Evolutionary conservation across 2,113 vertebrate genomes (phyloP).

Genomic region (Brienomyrus brachyistius): DNA sequence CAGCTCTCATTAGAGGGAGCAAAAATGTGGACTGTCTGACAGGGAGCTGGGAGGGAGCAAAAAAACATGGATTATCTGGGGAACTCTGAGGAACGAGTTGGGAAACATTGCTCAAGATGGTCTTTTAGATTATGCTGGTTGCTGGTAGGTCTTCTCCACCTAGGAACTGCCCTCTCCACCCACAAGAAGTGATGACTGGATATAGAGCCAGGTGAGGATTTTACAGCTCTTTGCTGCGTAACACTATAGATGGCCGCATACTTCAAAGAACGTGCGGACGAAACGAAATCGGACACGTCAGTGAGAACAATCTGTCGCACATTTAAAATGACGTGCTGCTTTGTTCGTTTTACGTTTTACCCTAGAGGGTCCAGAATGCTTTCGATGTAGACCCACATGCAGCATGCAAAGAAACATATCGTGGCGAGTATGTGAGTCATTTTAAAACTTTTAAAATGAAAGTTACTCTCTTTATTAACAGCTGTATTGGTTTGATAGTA

Average conservation of each 20-base stretch:
- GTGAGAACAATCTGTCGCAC: not conserved
- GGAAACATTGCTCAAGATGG: not conserved
- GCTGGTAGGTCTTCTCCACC: not conserved
- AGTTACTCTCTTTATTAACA: not conserved
- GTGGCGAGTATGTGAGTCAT: not conserved
- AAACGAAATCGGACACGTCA: not conserved
- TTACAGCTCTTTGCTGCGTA: not conserved
- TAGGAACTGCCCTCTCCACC: not conserved
- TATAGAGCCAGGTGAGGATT: not conserved
- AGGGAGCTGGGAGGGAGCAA: not conserved
- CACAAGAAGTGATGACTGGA: not conserved
- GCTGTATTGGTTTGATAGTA: not conserved
- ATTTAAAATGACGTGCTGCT: not conserved
- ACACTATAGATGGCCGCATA: not conserved
- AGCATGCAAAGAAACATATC: not conserved
- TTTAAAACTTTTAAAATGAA: not conserved
- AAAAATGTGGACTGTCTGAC: not conserved
- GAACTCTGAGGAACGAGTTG: not conserved
- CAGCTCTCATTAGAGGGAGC: not conserved
- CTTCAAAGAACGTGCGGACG: not conserved
- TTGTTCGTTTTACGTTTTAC: not conserved
- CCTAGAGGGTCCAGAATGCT: not conserved
- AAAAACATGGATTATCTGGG: not conserved
- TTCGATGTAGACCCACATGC: not conserved
- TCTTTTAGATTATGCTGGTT: not conserved